A percentile compares a stretch with the other conserved stretches of the same genome.
Evolutionary conservation across 53 echinoderm and acorn worm species (phyloP).

Genomic region (Arbacia lixula): DNA sequence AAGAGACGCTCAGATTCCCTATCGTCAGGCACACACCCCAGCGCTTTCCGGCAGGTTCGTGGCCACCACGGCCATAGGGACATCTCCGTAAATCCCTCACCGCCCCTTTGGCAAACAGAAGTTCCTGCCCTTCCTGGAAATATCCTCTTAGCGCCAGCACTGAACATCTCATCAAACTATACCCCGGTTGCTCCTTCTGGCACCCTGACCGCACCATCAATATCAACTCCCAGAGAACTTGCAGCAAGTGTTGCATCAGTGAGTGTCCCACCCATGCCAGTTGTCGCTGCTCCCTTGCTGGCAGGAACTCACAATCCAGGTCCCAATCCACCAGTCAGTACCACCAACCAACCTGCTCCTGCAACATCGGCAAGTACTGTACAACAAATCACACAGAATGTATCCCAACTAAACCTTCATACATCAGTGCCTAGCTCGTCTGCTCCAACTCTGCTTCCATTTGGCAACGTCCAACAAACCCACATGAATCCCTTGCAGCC

Average conservation of each 20-base stretch:
- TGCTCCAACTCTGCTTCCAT: background rate
- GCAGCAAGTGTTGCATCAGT: slow-evolving; percentile 76
- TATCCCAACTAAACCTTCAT: slow-evolving; percentile 57
- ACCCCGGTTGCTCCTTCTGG: slow-evolving; percentile 50
- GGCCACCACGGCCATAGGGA: slow-evolving; percentile 39
- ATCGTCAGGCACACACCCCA: slow-evolving; percentile 45
- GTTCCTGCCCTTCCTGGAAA: slow-evolving; percentile 86
- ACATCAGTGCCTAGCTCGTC: slow-evolving; percentile 23
- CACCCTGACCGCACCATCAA: slow-evolving; percentile 60
- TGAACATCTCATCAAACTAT: slow-evolving; percentile 47
- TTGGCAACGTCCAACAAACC: slow-evolving; percentile 18
- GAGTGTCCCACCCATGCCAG: slow-evolving; percentile 67
- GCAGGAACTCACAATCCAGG: slow-evolving; percentile 24
- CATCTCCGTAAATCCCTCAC: slow-evolving; percentile 83
- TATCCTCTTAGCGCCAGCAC: slow-evolving; percentile 87
- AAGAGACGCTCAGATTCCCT: slow-evolving; percentile 39
- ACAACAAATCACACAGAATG: slow-evolving; percentile 58
- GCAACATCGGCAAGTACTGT: slow-evolving; percentile 49
- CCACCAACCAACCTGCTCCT: background rate
- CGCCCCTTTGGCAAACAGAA: slow-evolving; percentile 95
- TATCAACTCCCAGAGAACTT: slow-evolving; percentile 30
- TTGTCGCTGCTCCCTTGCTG: slow-evolving; percentile 54
- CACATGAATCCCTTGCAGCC: background rate
- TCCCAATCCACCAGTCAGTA: slow-evolving; percentile 34
- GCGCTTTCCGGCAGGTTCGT: slow-evolving; percentile 48